Evolutionary conservation across 2,797 vertebrate genomes (phyloP).

Genomic region (Rhincodon typus): DNA sequence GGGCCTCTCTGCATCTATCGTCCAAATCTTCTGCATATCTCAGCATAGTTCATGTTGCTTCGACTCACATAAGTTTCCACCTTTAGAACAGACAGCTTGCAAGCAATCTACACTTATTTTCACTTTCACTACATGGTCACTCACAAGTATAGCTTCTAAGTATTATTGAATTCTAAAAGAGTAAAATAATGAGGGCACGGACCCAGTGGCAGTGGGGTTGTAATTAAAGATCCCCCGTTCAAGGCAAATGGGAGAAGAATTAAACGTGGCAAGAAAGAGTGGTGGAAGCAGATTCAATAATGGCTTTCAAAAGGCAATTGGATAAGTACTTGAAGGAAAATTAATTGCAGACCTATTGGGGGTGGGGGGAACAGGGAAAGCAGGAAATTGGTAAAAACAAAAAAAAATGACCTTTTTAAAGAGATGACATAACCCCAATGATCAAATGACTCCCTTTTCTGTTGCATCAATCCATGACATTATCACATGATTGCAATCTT

Average conservation of each 20-base stretch:
- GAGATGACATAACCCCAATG: not conserved
- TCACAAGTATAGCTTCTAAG: too few species aligned
- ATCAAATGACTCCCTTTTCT: not conserved
- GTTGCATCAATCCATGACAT: not conserved
- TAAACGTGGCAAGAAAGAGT: not conserved
- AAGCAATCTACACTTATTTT: not conserved
- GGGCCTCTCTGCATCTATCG: too few species aligned
- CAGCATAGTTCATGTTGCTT: too few species aligned
- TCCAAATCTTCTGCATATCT: too few species aligned
- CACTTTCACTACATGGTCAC: not conserved
- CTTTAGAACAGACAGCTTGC: too few species aligned
- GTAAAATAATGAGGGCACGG: not conserved
- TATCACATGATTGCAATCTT: not conserved
- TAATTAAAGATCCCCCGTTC: not conserved
- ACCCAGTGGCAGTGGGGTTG: not conserved
- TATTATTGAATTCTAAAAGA: not conserved
- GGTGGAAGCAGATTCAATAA: not conserved
- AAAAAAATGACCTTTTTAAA: not conserved
- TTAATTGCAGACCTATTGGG: not conserved
- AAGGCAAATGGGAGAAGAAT: not conserved
- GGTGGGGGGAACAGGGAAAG: too few species aligned
- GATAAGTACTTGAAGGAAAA: not conserved
- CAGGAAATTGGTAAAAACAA: not conserved
- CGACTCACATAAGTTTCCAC: too few species aligned
- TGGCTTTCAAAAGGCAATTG: not conserved